Evolutionary conservation across 2,888 invertebrate species (phyloP).

Genomic region (Pomacea canaliculata): DNA sequence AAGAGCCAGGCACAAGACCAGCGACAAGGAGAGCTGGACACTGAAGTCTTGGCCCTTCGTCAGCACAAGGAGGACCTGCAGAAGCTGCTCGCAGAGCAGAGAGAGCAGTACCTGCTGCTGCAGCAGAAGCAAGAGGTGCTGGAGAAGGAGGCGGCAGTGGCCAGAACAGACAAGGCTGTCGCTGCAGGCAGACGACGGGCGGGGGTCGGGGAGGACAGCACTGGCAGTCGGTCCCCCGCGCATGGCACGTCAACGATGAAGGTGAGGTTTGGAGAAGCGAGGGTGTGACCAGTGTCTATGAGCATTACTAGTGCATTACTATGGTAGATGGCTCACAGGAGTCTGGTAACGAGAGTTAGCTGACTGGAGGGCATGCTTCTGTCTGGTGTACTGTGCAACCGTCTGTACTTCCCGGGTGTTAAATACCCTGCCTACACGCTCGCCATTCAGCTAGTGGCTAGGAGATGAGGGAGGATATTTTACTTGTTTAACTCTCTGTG

Average conservation of each 20-base stretch:
- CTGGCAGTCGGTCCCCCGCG: background rate
- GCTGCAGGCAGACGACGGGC: background rate
- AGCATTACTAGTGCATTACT: no score
- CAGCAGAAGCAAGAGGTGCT: background rate
- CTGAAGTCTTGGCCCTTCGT: slow-evolving; percentile 46
- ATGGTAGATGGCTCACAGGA: no score
- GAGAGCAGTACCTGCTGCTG: slow-evolving; percentile 2
- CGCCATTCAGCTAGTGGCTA: no score
- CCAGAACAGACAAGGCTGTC: background rate
- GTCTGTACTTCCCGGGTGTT: no score
- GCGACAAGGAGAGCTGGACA: slow-evolving; percentile 43
- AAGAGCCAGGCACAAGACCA: slow-evolving; percentile 44
- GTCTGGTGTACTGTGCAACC: no score
- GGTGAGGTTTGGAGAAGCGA: background rate
- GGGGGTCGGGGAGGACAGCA: background rate
- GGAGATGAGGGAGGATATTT: no score
- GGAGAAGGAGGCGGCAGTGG: background rate
- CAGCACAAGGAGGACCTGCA: slow-evolving; percentile 25
- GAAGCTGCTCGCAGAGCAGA: background rate
- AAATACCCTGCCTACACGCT: no score
- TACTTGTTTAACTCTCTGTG: no score
- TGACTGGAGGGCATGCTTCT: no score
- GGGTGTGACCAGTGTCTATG: no score
- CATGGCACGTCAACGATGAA: slow-evolving; percentile 7
- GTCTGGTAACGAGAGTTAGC: no score